phyloP scores from a whole-genome alignment of 2,113 vertebrate species.

The Morone chrysops region DNA sequence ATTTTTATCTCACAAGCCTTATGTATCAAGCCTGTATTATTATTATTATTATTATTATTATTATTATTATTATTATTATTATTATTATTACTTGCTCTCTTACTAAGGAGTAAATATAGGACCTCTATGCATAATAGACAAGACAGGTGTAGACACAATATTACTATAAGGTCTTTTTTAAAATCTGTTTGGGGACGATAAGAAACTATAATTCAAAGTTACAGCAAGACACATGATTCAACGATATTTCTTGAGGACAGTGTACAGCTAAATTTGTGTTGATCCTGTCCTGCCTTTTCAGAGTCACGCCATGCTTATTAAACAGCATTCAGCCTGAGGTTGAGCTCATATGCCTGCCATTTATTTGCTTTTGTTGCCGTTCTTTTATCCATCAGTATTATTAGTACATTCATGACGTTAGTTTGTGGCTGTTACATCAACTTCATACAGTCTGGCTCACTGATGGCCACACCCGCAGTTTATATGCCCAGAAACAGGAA shows the following conservation, averaged over 20 bases:
- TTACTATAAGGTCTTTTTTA: too few relatives aligned
- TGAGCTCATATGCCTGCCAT: neutral
- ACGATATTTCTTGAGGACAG: neutral
- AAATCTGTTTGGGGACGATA: too few relatives aligned
- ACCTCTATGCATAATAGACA: too few relatives aligned
- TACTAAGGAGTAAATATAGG: too few relatives aligned
- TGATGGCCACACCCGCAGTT: neutral
- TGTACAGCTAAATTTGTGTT: conserved; percentile 1
- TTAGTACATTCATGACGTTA: too few relatives aligned
- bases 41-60: too few relatives aligned
- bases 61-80: too few relatives aligned
- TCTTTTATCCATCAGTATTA: neutral
- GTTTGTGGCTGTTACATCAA: neutral
- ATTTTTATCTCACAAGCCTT: too few relatives aligned
- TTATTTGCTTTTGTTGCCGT: neutral
- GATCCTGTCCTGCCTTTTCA: conserved; percentile 33
- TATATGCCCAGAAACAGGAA: neutral
- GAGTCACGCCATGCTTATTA: neutral
- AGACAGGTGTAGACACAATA: too few relatives aligned
- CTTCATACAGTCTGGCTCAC: neutral
- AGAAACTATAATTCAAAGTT: neutral
- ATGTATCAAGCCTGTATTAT: too few relatives aligned
- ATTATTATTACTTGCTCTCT: too few relatives aligned
- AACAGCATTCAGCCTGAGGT: neutral
- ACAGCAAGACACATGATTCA: neutral